Base-by-base conservation (phyloP, 92 coral and sea anemone species). In the Anthopleura xanthogrammica region DNA sequence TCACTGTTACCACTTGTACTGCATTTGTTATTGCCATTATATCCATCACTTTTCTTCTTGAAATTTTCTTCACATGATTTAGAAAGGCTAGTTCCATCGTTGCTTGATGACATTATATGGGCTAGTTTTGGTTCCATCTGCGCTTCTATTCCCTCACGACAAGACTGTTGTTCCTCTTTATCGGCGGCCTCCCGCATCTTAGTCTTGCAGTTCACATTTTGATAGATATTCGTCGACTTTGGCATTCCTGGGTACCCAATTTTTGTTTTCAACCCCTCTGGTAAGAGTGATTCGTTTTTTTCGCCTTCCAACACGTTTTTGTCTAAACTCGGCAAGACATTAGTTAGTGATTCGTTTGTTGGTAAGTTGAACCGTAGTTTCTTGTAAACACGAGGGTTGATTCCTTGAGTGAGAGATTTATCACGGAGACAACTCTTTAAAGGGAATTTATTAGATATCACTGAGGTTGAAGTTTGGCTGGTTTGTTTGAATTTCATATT, bases 341-440 rank as follows among this genome's bases (percentile, higher is more conserved):
- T 40, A 54, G 40, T 14, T 14, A 5, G 73, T 41, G 65, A 46
- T 19, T 81, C 77, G 77, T 50, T 43, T 5, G 13, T 77, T 50
- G 75, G 7, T 43, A 81, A 23, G 48, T 81, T 70, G 65, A 81
- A 81, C 11, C 78, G 77, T 48, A 81, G 42, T 50, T 60, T 81
- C 77, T 81, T 81, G 39, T 52, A 50, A 52, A 72, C 42, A 29
- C 13, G 77, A 8, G 77, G 77, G 2, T 70, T 54, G 16, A 41
- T 50, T 29, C 65, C 84, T 70, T 57, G 10, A 10, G 10, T 13
- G 41, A 9, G 7, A 11, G 41, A 75, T 41, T 60, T 68, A 16
- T 70, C 56, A 68, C 84, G 55, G 36, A 68, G 14, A 36, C 84
- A 81, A 16, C 77, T 81, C 23, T 81, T 81, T 68, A 71, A 71